A percentile compares a stretch with the other conserved stretches of the same genome.
Evolutionary conservation across 2,113 vertebrate species (phyloP).

Genomic region (Anas platyrhynchos): DNA sequence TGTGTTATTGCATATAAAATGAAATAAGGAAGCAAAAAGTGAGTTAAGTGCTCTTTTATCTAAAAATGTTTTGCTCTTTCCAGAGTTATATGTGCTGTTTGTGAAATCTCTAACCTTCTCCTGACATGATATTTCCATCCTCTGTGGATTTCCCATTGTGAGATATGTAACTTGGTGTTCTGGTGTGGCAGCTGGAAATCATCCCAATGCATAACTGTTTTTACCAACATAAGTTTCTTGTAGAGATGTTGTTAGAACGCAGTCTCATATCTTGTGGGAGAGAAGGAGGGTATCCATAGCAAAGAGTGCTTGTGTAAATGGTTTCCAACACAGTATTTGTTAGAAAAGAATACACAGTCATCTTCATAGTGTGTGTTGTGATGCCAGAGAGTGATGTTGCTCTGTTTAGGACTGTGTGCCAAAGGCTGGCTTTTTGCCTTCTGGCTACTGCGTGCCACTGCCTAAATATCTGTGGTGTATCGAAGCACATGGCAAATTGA

Average conservation of each 20-base stretch:
- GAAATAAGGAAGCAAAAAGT: neutral
- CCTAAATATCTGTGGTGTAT: rapidly evolving
- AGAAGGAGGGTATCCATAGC: neutral
- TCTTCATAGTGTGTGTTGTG: neutral
- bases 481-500: neutral
- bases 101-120: neutral
- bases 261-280: neutral
- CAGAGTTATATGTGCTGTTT: neutral
- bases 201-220: neutral
- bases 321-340: neutral
- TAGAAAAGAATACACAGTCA: neutral
- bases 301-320: neutral
- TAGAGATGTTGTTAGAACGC: neutral
- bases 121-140: neutral
- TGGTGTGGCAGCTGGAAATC: neutral
- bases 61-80: neutral
- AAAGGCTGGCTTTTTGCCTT: neutral
- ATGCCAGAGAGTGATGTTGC: neutral
- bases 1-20: neutral
- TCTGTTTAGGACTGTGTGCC: neutral
- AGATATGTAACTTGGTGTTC: neutral
- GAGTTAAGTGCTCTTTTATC: neutral
- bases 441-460: neutral
- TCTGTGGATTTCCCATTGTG: neutral
- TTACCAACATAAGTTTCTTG: neutral